Evolutionary conservation across 2,888 invertebrate genomes (phyloP).

Genomic region (Hypomecis atomaria): DNA sequence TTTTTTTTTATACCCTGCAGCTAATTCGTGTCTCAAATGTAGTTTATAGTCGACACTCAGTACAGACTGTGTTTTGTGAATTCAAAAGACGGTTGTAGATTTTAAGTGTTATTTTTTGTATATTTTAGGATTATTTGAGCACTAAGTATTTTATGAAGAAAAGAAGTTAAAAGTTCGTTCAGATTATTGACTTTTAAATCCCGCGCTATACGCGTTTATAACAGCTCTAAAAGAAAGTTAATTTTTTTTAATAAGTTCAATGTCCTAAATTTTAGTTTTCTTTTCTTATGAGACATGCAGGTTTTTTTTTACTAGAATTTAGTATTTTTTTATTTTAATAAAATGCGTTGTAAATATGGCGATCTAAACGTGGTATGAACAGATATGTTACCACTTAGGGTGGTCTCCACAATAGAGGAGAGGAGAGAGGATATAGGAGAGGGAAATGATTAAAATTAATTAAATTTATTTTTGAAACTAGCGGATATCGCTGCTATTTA

Average conservation of each 20-base stretch:
- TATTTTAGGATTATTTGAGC: constrained; percentile 12
- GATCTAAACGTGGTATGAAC: not conserved
- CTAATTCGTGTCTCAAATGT: constrained; percentile 1
- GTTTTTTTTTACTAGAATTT: not conserved
- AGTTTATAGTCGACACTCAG: constrained; percentile 1
- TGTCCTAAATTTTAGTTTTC: not conserved
- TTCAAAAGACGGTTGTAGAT: constrained; percentile 31
- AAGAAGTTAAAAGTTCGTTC: not conserved
- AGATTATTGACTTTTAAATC: not conserved
- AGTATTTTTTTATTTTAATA: too few relatives aligned
- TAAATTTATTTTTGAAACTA: too few relatives aligned
- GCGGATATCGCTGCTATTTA: too few relatives aligned
- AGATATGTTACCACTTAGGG: constrained; percentile 8
- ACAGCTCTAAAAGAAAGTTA: not conserved
- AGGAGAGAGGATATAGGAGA: too few relatives aligned
- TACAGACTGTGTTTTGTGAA: constrained; percentile 8
- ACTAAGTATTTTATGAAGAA: not conserved
- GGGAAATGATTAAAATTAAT: too few relatives aligned
- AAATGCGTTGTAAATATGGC: not conserved
- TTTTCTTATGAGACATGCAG: not conserved
- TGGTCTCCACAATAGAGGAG: not conserved
- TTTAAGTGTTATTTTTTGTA: constrained; percentile 32
- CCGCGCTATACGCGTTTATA: too few relatives aligned
- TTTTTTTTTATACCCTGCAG: constrained; percentile 6
- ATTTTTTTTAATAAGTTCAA: not conserved